Conservation (phyloP, 2,888 invertebrate species). For the Perithous albicinctus region DNA sequence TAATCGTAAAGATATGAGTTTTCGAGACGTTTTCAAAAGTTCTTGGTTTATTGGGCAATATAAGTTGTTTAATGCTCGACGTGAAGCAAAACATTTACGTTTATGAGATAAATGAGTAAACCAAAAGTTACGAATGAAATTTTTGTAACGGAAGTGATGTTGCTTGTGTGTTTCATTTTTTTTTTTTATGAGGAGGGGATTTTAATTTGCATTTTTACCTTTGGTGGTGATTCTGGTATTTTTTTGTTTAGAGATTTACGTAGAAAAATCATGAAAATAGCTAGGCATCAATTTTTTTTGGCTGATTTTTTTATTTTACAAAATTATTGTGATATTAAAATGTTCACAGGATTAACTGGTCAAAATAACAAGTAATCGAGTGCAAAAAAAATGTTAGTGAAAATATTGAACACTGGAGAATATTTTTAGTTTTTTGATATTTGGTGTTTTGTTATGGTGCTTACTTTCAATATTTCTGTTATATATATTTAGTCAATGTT, state of each 20-base stretch:
- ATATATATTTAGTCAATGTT: background rate
- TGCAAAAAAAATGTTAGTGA: no score
- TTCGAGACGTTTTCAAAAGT: background rate
- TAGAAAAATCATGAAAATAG: background rate
- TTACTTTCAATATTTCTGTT: background rate
- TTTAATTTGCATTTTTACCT: background rate
- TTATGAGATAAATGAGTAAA: background rate
- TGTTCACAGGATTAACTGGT: no score
- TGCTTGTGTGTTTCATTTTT: background rate
- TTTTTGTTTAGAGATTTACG: background rate
- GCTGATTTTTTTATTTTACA: background rate
- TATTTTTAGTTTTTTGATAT: background rate
- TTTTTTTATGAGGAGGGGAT: background rate
- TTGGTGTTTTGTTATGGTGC: background rate
- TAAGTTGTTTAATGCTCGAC: background rate
- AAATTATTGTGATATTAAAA: background rate
- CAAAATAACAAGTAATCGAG: no score
- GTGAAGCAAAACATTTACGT: background rate
- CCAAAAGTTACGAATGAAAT: background rate
- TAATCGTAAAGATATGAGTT: constrained; percentile 15
- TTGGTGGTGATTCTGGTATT: background rate
- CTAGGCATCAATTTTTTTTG: background rate
- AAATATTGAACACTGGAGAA: no score
- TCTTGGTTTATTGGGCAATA: background rate
- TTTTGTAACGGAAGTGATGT: background rate